Conservation (phyloP, 1,140 invertebrate genomes). For the Pogonus chalceus region DNA sequence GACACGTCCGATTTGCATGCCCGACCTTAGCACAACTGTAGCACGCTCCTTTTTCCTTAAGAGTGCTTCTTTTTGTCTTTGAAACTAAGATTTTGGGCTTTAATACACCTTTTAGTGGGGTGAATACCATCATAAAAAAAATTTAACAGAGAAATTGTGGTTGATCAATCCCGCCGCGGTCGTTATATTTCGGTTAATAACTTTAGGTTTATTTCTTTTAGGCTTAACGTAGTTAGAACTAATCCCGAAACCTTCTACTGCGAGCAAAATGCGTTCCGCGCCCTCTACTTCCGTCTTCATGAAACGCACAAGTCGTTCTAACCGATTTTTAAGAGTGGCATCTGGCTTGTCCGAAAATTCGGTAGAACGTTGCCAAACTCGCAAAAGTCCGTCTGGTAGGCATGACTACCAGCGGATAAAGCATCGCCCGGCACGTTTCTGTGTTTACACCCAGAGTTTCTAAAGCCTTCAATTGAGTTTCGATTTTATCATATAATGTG, state of each 20-base stretch:
- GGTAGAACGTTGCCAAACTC: slow-evolving; percentile 20
- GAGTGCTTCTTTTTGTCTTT: no score
- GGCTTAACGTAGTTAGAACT: neutral
- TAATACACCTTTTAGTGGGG: neutral
- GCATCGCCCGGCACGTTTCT: slow-evolving; percentile 25
- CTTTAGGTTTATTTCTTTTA: neutral
- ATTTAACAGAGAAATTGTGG: neutral
- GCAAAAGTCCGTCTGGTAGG: slow-evolving; percentile 23
- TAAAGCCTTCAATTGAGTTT: slow-evolving; percentile 23
- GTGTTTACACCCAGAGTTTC: slow-evolving; percentile 27
- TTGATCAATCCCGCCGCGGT: no score
- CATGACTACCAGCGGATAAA: slow-evolving; percentile 27
- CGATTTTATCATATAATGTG: slow-evolving; percentile 13
- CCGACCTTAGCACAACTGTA: no score
- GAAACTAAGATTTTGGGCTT: no score
- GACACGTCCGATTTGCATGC: no score
- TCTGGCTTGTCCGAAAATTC: neutral
- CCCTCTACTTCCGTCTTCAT: neutral
- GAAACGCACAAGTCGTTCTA: neutral
- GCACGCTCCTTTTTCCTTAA: no score
- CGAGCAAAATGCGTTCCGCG: neutral
- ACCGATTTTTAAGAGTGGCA: neutral
- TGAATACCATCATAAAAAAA: neutral
- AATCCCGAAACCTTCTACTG: neutral
- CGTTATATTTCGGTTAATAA: neutral